Percentiles rank a stretch among this genome's conserved stretches.
Evolutionary conservation across 2,113 vertebrate species (phyloP).

Genomic region (Atlantisia rogersi): DNA sequence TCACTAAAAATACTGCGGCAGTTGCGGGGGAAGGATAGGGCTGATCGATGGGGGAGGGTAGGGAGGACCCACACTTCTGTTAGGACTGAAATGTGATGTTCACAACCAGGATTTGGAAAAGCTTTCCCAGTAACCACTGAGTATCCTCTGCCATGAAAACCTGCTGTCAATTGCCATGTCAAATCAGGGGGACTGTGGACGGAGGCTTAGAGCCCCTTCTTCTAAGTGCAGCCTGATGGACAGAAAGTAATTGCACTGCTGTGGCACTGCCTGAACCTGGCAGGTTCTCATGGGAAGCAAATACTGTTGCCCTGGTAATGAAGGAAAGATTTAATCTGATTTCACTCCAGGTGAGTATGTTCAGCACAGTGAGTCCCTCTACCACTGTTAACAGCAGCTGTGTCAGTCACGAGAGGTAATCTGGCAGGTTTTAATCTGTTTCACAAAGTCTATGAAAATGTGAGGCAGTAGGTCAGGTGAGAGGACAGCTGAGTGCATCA

Average conservation of each 20-base stretch:
- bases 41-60: background rate
- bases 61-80: background rate
- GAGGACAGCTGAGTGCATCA: background rate
- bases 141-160: constrained; percentile 8
- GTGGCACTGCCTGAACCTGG: background rate
- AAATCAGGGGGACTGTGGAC: background rate
- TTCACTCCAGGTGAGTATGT: background rate
- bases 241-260: background rate
- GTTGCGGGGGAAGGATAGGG: background rate
- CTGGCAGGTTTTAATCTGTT: background rate
- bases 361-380: background rate
- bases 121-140: background rate
- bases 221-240: background rate
- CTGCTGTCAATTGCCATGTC: constrained; percentile 13
- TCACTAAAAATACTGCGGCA: constrained; percentile 49
- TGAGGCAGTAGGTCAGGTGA: background rate
- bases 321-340: background rate
- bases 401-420: background rate
- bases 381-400: background rate
- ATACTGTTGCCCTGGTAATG: background rate
- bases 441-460: background rate
- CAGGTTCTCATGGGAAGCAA: background rate
- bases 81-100: background rate
- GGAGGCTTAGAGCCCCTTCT: background rate
- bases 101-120: background rate